Evolutionary conservation across 2,888 invertebrate species (phyloP).

Genomic region (Protonemura montana): DNA sequence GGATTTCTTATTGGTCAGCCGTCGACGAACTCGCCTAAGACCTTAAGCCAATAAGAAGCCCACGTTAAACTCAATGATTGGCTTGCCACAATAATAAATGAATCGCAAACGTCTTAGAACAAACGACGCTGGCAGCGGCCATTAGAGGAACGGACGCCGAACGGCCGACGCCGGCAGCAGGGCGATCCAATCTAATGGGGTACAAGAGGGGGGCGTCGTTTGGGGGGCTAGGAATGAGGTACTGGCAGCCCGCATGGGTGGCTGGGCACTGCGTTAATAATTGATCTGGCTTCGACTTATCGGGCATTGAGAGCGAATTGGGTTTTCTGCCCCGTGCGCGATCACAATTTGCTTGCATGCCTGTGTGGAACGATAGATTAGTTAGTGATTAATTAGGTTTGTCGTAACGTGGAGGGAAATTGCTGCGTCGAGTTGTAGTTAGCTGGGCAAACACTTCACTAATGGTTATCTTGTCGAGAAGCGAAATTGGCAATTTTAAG

Average conservation of each 20-base stretch:
- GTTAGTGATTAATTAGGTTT: not conserved
- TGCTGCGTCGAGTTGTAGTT: not conserved
- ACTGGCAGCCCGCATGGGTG: not conserved
- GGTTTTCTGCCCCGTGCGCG: slow-evolving; percentile 16
- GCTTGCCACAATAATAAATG: slow-evolving; percentile 47
- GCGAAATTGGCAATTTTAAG: no score
- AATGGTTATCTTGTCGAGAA: no score
- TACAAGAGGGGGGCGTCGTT: slow-evolving; percentile 30
- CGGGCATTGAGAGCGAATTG: slow-evolving; percentile 46
- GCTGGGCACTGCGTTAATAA: slow-evolving; percentile 45
- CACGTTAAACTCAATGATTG: slow-evolving; percentile 40
- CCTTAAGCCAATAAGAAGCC: slow-evolving; percentile 46
- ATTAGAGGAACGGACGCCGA: slow-evolving; percentile 47
- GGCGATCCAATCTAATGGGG: slow-evolving; percentile 31
- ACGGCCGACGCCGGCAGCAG: not conserved
- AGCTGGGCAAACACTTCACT: no score
- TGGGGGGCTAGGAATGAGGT: not conserved
- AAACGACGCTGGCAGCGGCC: slow-evolving; percentile 25
- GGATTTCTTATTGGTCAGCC: slow-evolving; percentile 38
- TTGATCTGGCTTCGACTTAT: slow-evolving; percentile 47
- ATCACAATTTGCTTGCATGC: slow-evolving; percentile 40
- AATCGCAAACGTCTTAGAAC: slow-evolving; percentile 41
- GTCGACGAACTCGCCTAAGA: slow-evolving; percentile 22
- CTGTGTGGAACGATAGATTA: slow-evolving; percentile 1
- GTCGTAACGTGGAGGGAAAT: not conserved